phyloP scores from a whole-genome alignment of 2,888 invertebrate genomes.

The Eledone cirrhosa region DNA sequence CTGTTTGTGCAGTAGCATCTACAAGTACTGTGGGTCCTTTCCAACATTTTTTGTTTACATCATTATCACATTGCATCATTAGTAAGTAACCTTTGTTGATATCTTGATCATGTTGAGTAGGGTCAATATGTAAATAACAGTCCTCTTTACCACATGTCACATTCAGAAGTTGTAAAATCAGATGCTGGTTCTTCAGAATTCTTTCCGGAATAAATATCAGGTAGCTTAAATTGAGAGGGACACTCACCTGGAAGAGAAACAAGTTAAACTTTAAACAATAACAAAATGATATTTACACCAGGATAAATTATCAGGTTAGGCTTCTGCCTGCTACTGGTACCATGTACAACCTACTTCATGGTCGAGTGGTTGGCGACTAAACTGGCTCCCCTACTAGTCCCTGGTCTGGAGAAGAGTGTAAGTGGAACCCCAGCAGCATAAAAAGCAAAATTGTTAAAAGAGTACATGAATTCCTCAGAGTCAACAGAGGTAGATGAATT shows the following conservation, averaged over 20 bases:
- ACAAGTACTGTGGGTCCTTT: constrained; percentile 63
- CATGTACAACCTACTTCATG: no score
- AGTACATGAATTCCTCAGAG: neutral
- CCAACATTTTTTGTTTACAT: constrained; percentile 57
- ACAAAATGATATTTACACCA: neutral
- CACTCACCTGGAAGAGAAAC: constrained; percentile 51
- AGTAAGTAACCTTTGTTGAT: constrained; percentile 61
- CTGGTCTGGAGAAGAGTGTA: no score
- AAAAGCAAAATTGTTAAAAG: neutral
- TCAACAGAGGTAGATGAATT: neutral
- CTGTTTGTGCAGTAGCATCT: constrained; percentile 68
- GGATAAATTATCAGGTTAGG: neutral
- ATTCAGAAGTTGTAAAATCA: constrained; percentile 67
- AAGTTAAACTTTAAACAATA: neutral
- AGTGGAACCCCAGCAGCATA: no score
- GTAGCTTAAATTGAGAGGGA: constrained; percentile 65
- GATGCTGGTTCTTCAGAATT: constrained; percentile 60
- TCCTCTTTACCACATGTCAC: constrained; percentile 68
- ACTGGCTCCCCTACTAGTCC: no score
- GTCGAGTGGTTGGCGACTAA: no score
- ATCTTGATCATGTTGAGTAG: constrained; percentile 33
- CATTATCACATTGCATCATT: constrained; percentile 59
- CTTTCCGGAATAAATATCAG: constrained; percentile 67
- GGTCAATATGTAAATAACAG: constrained; percentile 36
- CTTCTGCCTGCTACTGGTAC: no score